Evolutionary conservation across 2,888 invertebrate genomes (phyloP).

Genomic region (Notodonta dromedarius): DNA sequence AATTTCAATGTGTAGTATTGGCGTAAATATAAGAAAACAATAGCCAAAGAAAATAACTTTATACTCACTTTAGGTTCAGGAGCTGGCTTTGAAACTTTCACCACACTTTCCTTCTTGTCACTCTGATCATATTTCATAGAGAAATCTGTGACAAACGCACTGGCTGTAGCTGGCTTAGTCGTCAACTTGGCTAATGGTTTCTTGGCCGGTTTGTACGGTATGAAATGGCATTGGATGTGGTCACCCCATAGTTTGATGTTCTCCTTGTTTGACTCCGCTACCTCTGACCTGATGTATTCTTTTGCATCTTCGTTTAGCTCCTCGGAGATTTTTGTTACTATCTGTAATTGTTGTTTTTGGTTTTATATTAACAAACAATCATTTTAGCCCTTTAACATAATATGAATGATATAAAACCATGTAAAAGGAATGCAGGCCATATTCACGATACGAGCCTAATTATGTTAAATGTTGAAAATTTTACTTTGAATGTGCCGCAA

Average conservation of each 20-base stretch:
- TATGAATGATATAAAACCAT: too few relatives aligned
- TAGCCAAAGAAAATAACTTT: too few relatives aligned
- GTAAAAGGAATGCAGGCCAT: too few relatives aligned
- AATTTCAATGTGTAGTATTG: too few relatives aligned
- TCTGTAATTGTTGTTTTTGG: slow-evolving; percentile 56
- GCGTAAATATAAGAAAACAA: too few relatives aligned
- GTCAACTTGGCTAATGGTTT: slow-evolving; percentile 69
- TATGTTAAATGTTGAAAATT: too few relatives aligned
- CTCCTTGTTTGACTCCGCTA: slow-evolving; percentile 56
- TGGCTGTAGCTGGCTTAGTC: slow-evolving; percentile 62
- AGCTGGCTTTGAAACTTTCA: slow-evolving; percentile 36
- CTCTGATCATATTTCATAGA: slow-evolving; percentile 74
- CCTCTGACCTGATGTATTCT: slow-evolving; percentile 68
- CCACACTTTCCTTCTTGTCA: slow-evolving; percentile 22
- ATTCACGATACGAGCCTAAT: too few relatives aligned
- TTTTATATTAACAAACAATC: too few relatives aligned
- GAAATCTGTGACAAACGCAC: slow-evolving; percentile 74
- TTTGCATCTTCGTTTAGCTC: slow-evolving; percentile 77
- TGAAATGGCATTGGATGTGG: slow-evolving; percentile 68
- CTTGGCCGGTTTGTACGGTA: slow-evolving; percentile 67
- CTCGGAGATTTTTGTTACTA: slow-evolving; percentile 74
- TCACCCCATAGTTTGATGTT: slow-evolving; percentile 75
- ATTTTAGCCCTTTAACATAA: too few relatives aligned
- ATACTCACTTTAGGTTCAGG: slow-evolving; percentile 58
- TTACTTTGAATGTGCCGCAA: too few relatives aligned